A percentile compares a stretch with the other conserved stretches of the same genome.
Conservation (phyloP, 2,797 vertebrate species). For the Gallinago nigripennis region DNA sequence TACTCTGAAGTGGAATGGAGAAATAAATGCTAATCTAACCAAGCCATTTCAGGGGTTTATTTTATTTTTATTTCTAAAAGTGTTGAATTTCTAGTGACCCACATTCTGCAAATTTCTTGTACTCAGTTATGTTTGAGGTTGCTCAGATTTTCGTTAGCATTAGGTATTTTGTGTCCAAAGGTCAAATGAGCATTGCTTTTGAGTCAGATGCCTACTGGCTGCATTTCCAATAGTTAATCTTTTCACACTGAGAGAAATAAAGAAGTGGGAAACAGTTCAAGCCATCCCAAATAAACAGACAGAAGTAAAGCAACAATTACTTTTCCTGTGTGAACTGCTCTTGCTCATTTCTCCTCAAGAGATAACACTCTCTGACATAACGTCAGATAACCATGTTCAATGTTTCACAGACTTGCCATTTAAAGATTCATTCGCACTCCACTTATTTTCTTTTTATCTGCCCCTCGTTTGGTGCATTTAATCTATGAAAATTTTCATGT, state of each 20-base stretch:
- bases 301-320: slow-evolving; percentile 56
- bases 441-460: slow-evolving; percentile 68
- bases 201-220: slow-evolving; percentile 54
- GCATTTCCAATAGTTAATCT: slow-evolving; percentile 55
- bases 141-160: slow-evolving; percentile 60
- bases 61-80: slow-evolving; percentile 38
- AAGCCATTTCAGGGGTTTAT: slow-evolving; percentile 19
- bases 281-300: slow-evolving; percentile 62
- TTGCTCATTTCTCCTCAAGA: slow-evolving; percentile 63
- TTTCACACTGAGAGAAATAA: slow-evolving; percentile 60
- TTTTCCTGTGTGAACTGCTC: slow-evolving; percentile 38
- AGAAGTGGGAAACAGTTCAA: slow-evolving; percentile 30
- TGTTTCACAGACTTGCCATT: slow-evolving; percentile 65
- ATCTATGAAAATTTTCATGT: slow-evolving; percentile 56
- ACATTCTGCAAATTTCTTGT: slow-evolving; percentile 11
- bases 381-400: slow-evolving; percentile 62
- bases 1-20: background rate
- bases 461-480: slow-evolving; percentile 51
- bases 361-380: slow-evolving; percentile 65
- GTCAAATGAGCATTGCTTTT: slow-evolving; percentile 67
- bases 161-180: slow-evolving; percentile 51
- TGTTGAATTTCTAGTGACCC: slow-evolving; percentile 21
- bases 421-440: slow-evolving; percentile 65
- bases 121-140: slow-evolving; percentile 34
- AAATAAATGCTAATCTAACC: slow-evolving; percentile 44